A percentile compares a stretch with the other conserved stretches of the same genome.
These are phyloP conservation scores for Bruchidius siliquastri DNA, from an alignment of 2,888 invertebrate genomes.

Conservation along the genomic window DNA sequence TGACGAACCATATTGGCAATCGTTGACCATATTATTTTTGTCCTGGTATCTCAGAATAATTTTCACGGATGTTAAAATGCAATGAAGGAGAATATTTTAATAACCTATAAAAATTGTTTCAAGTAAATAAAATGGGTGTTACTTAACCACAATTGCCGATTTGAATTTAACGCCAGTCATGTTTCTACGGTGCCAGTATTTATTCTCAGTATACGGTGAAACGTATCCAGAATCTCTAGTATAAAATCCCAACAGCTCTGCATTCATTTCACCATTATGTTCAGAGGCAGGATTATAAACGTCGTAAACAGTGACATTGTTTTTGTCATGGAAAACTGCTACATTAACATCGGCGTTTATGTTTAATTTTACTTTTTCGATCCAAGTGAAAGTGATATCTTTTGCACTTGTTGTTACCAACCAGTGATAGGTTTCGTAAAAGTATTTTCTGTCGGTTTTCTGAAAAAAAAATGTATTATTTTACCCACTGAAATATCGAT, in stretches of 20 bases:
- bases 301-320: conserved; percentile 45
- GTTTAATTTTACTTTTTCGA: conserved; percentile 46
- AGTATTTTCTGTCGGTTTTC: conserved; percentile 21
- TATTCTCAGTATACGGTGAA: conserved; percentile 28
- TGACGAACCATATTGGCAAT: too few species aligned
- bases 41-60: too few species aligned
- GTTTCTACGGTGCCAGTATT: conserved; percentile 48
- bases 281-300: conserved; percentile 55
- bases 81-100: too few species aligned
- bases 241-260: conserved; percentile 52
- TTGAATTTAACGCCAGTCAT: conserved; percentile 55
- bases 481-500: background rate
- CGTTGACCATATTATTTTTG: too few species aligned
- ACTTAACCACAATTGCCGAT: conserved; percentile 52
- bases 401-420: conserved; percentile 34
- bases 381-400: conserved; percentile 28
- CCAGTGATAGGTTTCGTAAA: conserved; percentile 44
- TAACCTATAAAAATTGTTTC: background rate
- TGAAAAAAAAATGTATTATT: conserved; percentile 15
- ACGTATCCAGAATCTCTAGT: conserved; percentile 33
- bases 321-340: conserved; percentile 17
- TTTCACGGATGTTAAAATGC: too few species aligned
- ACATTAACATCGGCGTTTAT: conserved; percentile 49
- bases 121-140: background rate
- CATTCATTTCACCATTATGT: conserved; percentile 51